Conservation (phyloP, 2,113 vertebrate species). For the Megaceryle maxima region DNA sequence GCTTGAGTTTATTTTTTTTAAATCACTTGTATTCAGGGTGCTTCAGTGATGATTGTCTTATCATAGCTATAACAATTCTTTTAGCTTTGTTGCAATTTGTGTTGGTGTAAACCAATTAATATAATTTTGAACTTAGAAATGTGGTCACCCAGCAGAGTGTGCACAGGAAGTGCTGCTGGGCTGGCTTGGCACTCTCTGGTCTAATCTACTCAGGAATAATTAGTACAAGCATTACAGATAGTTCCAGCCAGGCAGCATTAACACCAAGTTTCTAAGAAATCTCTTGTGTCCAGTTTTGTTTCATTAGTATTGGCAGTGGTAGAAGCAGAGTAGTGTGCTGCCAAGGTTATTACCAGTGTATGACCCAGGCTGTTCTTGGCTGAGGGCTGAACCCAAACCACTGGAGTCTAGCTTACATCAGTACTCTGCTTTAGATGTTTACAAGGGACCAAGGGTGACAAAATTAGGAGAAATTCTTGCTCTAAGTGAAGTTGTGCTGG, state of each 20-base stretch:
- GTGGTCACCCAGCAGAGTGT: background rate
- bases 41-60: background rate
- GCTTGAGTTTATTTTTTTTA: background rate
- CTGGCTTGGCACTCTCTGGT: background rate
- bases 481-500: background rate
- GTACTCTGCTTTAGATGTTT: background rate
- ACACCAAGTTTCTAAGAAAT: background rate
- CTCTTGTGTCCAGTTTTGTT: background rate
- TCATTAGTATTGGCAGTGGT: background rate
- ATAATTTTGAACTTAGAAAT: background rate
- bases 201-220: constrained; percentile 23
- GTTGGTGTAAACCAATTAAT: background rate
- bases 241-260: constrained; percentile 29
- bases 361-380: background rate
- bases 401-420: background rate
- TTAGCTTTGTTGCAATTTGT: background rate
- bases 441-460: background rate
- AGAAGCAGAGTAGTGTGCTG: background rate
- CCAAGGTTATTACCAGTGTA: background rate
- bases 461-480: background rate
- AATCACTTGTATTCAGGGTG: background rate
- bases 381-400: background rate
- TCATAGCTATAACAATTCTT: background rate
- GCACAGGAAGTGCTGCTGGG: background rate
- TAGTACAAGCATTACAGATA: constrained; percentile 19